Percentiles rank a stretch among this genome's conserved stretches.
phyloP scores from a whole-genome alignment of 2,888 invertebrate genomes.

The Hypena proboscidalis region DNA sequence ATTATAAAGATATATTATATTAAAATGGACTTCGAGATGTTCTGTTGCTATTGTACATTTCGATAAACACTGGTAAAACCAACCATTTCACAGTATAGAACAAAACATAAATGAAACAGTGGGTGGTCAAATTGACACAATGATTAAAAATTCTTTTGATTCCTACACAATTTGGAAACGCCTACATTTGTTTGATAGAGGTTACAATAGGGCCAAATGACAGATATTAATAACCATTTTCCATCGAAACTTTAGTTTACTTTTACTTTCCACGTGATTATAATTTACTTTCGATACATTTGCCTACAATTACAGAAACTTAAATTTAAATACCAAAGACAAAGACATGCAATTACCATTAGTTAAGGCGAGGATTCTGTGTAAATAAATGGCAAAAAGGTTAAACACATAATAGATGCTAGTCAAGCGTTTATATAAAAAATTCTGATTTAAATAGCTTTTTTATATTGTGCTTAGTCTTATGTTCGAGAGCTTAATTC shows the following conservation, averaged over 20 bases:
- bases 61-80: no score
- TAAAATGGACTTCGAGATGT: no score
- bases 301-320: conserved; percentile 12
- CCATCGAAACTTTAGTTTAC: background rate
- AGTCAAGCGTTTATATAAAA: no score
- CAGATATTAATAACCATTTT: conserved; percentile 2
- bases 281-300: conserved; percentile 1
- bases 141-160: conserved; percentile 8
- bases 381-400: no score
- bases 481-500: no score
- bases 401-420: no score
- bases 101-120: background rate
- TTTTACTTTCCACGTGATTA: conserved; percentile 2
- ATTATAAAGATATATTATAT: no score
- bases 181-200: conserved; percentile 12
- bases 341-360: conserved; percentile 18
- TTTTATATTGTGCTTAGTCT: no score
- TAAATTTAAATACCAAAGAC: background rate
- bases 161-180: conserved; percentile 20
- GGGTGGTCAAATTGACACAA: conserved; percentile 4
- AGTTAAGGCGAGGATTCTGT: no score
- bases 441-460: no score
- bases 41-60: no score
- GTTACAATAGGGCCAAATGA: conserved; percentile 4
- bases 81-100: no score